Evolutionary conservation across 92 coral and sea anemone genomes (phyloP).

Genomic region (Pocillopora grandis): DNA sequence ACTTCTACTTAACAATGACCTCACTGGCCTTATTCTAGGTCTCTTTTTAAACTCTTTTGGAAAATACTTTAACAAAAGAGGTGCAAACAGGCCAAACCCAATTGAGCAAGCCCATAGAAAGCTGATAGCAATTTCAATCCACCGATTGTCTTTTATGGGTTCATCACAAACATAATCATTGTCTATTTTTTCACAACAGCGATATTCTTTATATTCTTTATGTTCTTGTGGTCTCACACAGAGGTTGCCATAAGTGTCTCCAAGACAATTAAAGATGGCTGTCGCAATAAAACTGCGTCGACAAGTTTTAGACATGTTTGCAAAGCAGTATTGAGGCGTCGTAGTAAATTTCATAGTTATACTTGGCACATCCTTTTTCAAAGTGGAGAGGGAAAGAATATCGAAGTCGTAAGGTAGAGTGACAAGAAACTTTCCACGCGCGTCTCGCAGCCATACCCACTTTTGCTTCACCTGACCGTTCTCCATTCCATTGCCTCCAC

Average conservation of each 20-base stretch:
- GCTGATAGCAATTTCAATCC: conserved; percentile 73
- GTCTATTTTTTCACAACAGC: conserved; percentile 47
- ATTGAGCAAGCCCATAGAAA: conserved; percentile 73
- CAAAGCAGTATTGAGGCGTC: conserved; percentile 60
- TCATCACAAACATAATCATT: conserved; percentile 56
- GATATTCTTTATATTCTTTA: conserved; percentile 36
- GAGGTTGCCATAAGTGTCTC: conserved; percentile 35
- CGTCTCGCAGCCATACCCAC: conserved; percentile 84
- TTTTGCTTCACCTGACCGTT: conserved; percentile 57
- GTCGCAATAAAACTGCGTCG: conserved; percentile 28
- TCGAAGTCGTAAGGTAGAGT: conserved; percentile 95
- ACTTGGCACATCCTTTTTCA: conserved; percentile 62
- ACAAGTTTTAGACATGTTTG: conserved; percentile 35
- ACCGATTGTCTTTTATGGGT: conserved; percentile 57
- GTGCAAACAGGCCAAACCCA: conserved; percentile 78
- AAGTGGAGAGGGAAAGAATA: conserved; percentile 88
- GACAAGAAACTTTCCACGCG: conserved; percentile 86
- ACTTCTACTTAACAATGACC: conserved; percentile 38
- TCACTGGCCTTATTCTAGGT: conserved; percentile 43
- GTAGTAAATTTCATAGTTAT: conserved; percentile 49
- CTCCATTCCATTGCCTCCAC: neutral
- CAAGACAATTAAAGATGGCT: neutral
- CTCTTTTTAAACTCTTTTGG: conserved; percentile 85
- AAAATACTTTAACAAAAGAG: conserved; percentile 84
- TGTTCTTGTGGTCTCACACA: conserved; percentile 41